These are phyloP conservation scores for Enchytraeus crypticus DNA, from an alignment of 2,888 invertebrate species.

Conservation along the genomic window DNA sequence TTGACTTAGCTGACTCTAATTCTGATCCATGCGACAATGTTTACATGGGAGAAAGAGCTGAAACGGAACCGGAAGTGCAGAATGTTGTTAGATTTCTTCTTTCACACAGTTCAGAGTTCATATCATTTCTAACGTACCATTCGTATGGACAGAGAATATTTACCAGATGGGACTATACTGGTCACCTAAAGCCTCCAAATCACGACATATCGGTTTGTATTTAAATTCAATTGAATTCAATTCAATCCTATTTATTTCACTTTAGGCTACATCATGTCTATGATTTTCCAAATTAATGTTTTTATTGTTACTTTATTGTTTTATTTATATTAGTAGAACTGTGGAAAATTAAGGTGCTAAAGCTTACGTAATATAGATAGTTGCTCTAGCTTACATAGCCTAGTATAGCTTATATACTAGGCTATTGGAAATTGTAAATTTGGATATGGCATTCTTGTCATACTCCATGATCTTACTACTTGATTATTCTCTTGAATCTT, in stretches of 20 bases:
- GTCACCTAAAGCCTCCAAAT: conserved; percentile 4
- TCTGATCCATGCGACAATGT: conserved; percentile 12
- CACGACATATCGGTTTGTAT: conserved; percentile 17
- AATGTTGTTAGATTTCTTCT: conserved; percentile 11
- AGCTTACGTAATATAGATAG: background rate
- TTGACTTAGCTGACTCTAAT: conserved; percentile 7
- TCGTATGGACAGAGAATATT: conserved; percentile 18
- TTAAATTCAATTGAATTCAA: no score
- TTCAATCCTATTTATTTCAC: no score
- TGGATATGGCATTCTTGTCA: background rate
- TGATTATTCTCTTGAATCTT: background rate
- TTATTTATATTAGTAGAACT: background rate
- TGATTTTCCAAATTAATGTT: no score
- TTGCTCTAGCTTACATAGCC: no score
- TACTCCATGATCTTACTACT: background rate
- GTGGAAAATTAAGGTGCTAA: background rate
- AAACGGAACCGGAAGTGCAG: conserved; percentile 14
- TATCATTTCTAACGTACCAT: conserved; percentile 18
- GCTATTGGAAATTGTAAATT: background rate
- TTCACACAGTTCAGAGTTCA: background rate
- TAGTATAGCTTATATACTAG: no score
- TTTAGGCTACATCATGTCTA: no score
- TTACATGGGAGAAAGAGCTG: conserved; percentile 13
- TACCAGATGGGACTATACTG: conserved; percentile 18
- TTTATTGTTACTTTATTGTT: no score